These are phyloP conservation scores for Danaus melanippus DNA, from an alignment of 1,140 invertebrate genomes.

Conservation along the genomic window DNA sequence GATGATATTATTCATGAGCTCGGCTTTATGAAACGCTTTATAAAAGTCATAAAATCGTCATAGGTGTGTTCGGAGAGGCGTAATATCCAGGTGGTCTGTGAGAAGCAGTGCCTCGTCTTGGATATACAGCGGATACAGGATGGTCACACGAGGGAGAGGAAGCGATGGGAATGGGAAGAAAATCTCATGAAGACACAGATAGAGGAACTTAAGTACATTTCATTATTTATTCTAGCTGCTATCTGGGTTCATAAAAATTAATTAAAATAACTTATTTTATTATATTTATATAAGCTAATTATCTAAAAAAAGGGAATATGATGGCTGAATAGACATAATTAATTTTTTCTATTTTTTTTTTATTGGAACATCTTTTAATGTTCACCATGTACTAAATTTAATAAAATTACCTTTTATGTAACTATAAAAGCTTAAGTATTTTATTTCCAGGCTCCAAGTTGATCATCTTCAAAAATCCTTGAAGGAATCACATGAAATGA, in stretches of 20 bases:
- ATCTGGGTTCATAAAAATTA: too few relatives aligned
- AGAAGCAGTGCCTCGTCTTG: conserved; percentile 51
- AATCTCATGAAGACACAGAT: conserved; percentile 44
- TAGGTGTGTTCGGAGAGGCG: conserved; percentile 56
- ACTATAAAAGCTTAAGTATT: background rate
- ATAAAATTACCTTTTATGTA: too few relatives aligned
- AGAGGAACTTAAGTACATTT: conserved; percentile 49
- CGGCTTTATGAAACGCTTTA: background rate
- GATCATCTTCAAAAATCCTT: conserved; percentile 60
- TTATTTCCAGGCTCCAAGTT: conserved; percentile 44
- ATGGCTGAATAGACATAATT: too few relatives aligned
- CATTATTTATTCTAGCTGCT: too few relatives aligned
- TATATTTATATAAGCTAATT: too few relatives aligned
- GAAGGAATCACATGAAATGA: conserved; percentile 52
- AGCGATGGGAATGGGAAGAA: conserved; percentile 57
- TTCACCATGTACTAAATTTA: too few relatives aligned
- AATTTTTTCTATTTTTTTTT: too few relatives aligned
- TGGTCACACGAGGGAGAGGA: conserved; percentile 43
- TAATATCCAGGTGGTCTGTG: conserved; percentile 57
- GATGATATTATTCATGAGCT: conserved; percentile 1
- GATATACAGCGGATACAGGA: conserved; percentile 58
- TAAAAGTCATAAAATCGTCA: background rate
- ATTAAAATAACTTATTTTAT: too few relatives aligned
- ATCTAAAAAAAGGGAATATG: too few relatives aligned
- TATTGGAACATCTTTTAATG: too few relatives aligned